Base-by-base conservation (phyloP, 2,797 vertebrate species). In the Acanthis flammea region DNA sequence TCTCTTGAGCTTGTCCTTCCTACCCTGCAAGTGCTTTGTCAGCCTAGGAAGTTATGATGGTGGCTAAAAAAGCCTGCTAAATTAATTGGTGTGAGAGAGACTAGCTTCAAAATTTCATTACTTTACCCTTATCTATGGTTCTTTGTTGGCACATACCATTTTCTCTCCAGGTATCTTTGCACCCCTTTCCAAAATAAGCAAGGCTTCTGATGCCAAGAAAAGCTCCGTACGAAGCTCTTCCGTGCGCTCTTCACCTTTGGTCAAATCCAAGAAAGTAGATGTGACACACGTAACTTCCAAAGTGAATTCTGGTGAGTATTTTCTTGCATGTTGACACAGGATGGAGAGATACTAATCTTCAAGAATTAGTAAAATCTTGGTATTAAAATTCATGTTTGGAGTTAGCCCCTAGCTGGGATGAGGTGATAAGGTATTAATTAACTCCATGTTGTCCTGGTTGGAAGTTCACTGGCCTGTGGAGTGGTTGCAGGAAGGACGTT, bases 131-230 rank as follows among this genome's bases (percentile, higher is more conserved):
- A 30, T 9, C 22, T 3, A 3, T 72, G 9, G 4, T 48, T 70
- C 45, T 86, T 73, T 71, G 78, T 72, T 75, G 63, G 5, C 50
- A 47, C 5, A 2, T 51, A 10, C 1, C 17, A 60, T 75, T 74
- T 85, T 41, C 27, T 89, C 72, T 68, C 30, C 83, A 99, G 99
- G 99, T 88, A 99, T 99, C 83, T 99, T 99, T 97, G 99, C 99
- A 30, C 99, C 99, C 6, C 98, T 99, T 77, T 99, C 99, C 27
- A 99, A 99, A 97, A 99, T 99, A 94, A 99, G 97, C 96, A 99
- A 99, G 97, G 98, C 98, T 74, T 96, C 97, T 31, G 98, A 98
- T 58, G 97, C 97, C 60, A 98, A 94, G 77, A 99, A 98, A 97
- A 90, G 57, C 39, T 85, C 54, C 0, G 10, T 60, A 35, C 96